phyloP scores from a whole-genome alignment of 2,113 vertebrate species.

The Spea multiplicata region DNA sequence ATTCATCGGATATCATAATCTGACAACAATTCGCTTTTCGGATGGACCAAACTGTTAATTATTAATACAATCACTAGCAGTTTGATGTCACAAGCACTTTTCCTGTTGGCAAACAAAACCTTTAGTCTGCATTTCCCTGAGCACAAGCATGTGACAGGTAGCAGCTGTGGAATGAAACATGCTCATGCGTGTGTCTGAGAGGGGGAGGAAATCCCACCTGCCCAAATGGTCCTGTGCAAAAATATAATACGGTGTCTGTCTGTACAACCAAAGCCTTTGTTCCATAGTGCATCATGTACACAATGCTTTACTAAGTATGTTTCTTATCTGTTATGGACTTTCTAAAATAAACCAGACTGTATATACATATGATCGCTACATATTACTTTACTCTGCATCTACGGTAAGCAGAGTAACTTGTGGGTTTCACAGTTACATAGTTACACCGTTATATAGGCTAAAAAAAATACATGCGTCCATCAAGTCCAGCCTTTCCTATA shows the following conservation, averaged over 20 bases:
- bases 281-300: neutral
- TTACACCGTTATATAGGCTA: too few species aligned
- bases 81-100: neutral
- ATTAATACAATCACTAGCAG: neutral
- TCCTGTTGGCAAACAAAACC: slow-evolving; percentile 6
- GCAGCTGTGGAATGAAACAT: neutral
- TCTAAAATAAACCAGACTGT: neutral
- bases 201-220: neutral
- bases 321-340: neutral
- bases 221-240: neutral
- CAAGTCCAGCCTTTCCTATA: too few species aligned
- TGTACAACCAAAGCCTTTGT: slow-evolving; percentile 23
- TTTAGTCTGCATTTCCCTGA: neutral
- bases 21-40: too few species aligned
- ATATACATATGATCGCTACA: too few species aligned
- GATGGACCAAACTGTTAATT: neutral
- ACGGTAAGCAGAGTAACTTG: too few species aligned
- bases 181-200: slow-evolving; percentile 51
- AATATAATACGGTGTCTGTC: slow-evolving; percentile 15
- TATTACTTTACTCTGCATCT: too few species aligned
- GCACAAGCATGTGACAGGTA: slow-evolving; percentile 39
- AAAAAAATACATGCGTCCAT: too few species aligned
- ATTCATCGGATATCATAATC: too few species aligned
- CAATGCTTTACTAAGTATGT: slow-evolving; percentile 14
- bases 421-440: too few species aligned